phyloP scores from a whole-genome alignment of 2,888 invertebrate species.

The Helleia helle region DNA sequence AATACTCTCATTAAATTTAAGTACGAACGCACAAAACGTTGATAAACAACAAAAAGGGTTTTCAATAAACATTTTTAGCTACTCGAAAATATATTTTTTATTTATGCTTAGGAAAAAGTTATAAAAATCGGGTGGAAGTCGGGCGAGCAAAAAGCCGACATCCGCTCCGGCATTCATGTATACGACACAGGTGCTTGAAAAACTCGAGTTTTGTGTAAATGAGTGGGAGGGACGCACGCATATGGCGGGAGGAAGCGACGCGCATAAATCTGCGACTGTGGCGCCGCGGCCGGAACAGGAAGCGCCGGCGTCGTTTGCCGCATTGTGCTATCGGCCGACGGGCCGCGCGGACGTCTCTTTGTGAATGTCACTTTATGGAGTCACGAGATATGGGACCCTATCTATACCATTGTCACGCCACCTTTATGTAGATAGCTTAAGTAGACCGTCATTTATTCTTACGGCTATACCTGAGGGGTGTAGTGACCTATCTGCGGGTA shows the following conservation, averaged over 20 bases:
- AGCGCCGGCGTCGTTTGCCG: constrained; percentile 70
- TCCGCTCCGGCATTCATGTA: constrained; percentile 36
- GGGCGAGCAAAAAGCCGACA: constrained; percentile 37
- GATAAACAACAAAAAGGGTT: neutral
- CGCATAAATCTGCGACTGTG: constrained; percentile 70
- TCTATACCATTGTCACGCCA: constrained; percentile 56
- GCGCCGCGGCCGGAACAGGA: constrained; percentile 70
- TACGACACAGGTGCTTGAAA: constrained; percentile 62
- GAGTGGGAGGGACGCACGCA: constrained; percentile 57
- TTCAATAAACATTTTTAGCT: constrained; percentile 3
- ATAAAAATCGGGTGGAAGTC: constrained; percentile 23
- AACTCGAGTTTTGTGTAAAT: constrained; percentile 70
- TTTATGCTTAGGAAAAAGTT: constrained; percentile 17
- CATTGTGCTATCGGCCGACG: constrained; percentile 69
- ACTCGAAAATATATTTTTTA: constrained; percentile 7
- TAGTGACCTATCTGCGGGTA: neutral
- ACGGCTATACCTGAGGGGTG: constrained; percentile 10
- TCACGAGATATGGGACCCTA: constrained; percentile 52
- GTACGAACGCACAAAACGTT: too few relatives aligned
- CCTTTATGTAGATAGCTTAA: constrained; percentile 45
- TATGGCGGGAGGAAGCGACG: constrained; percentile 66
- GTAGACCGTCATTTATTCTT: constrained; percentile 23
- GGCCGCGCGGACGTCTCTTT: constrained; percentile 65
- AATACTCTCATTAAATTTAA: neutral
- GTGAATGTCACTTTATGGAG: constrained; percentile 60